phyloP scores from a whole-genome alignment of 2,888 invertebrate species.

The Hololepta plana region DNA sequence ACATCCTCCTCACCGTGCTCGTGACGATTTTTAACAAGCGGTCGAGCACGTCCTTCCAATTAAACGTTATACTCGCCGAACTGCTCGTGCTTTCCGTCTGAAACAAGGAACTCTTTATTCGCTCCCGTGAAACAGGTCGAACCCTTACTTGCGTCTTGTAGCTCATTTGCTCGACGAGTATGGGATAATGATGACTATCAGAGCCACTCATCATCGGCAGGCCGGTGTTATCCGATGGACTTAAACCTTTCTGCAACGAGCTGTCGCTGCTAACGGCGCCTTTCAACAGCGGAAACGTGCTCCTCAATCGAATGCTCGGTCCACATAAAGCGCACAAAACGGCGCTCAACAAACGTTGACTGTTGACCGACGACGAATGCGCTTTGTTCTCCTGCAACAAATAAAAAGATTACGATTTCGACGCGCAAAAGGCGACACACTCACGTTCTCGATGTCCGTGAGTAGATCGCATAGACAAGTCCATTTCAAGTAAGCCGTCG shows the following conservation, averaged over 20 bases:
- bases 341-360: constrained; percentile 53
- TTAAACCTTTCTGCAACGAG: constrained; percentile 35
- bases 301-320: constrained; percentile 52
- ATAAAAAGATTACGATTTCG: constrained; percentile 12
- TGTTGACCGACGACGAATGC: constrained; percentile 21
- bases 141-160: constrained; percentile 37
- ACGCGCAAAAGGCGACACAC: constrained; percentile 6
- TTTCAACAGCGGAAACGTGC: constrained; percentile 53
- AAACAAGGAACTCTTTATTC: background rate
- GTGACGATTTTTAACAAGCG: constrained; percentile 65
- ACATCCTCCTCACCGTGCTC: constrained; percentile 47
- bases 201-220: constrained; percentile 46
- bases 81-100: too few species aligned
- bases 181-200: constrained; percentile 55
- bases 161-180: constrained; percentile 62
- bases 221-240: constrained; percentile 51
- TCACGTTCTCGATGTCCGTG: constrained; percentile 49
- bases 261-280: constrained; percentile 21
- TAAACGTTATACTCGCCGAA: too few species aligned
- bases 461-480: constrained; percentile 72
- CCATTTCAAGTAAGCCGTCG: constrained; percentile 86
- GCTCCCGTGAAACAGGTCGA: too few species aligned
- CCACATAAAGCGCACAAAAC: constrained; percentile 73
- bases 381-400: constrained; percentile 22
- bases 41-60: constrained; percentile 56